Conservation (phyloP, 2,797 vertebrate species). For the Telmatherina bonti region DNA sequence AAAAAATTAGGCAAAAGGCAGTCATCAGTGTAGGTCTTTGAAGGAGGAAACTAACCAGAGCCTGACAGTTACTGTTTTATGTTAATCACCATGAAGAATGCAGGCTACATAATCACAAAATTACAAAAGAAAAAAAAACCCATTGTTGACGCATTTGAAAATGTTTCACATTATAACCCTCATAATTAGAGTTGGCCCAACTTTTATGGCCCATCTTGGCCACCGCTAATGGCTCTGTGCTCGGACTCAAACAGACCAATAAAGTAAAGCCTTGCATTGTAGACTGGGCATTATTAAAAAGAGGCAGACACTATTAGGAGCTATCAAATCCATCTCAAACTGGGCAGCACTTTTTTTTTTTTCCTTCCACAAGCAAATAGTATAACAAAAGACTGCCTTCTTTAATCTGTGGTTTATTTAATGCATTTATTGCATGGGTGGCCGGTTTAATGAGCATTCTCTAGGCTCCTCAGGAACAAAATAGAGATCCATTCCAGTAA, state of each 20-base stretch:
- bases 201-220: slow-evolving; percentile 82
- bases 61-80: slow-evolving; percentile 64
- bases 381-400: slow-evolving; percentile 68
- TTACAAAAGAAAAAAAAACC: slow-evolving; percentile 26
- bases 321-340: slow-evolving; percentile 78
- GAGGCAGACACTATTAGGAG: slow-evolving; percentile 79
- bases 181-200: slow-evolving; percentile 81
- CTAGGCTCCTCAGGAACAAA: slow-evolving; percentile 60
- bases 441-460: slow-evolving; percentile 75
- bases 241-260: slow-evolving; percentile 83
- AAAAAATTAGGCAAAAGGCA: slow-evolving; percentile 48
- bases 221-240: slow-evolving; percentile 77
- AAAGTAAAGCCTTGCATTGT: slow-evolving; percentile 71
- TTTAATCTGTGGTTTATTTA: slow-evolving; percentile 76
- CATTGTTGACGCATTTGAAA: slow-evolving; percentile 67
- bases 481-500: slow-evolving; percentile 50
- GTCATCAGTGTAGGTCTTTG: slow-evolving; percentile 64
- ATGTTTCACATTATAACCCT: slow-evolving; percentile 70
- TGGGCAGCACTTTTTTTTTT: slow-evolving; percentile 63
- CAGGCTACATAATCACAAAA: slow-evolving; percentile 53
- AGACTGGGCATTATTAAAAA: slow-evolving; percentile 72
- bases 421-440: slow-evolving; percentile 79
- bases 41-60: slow-evolving; percentile 50
- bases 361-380: slow-evolving; percentile 35
- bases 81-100: slow-evolving; percentile 68